phyloP scores from a whole-genome alignment of 2,888 invertebrate genomes.

The Pimpla rufipes region DNA sequence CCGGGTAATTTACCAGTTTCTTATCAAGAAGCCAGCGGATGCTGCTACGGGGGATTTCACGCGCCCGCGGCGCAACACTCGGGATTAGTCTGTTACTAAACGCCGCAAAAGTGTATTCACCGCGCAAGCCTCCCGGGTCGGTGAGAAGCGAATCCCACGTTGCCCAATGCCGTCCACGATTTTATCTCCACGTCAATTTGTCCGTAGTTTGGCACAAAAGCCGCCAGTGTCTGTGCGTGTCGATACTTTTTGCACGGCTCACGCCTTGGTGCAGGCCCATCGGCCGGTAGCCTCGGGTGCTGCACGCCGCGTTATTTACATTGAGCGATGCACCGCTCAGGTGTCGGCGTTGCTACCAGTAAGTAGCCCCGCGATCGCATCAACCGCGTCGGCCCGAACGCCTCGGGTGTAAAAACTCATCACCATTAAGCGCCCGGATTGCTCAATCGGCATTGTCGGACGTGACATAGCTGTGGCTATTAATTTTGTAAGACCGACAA shows the following conservation, averaged over 20 bases:
- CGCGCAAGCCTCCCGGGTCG: conserved; percentile 16
- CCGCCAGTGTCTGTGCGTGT: background rate
- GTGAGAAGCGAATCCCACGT: conserved; percentile 46
- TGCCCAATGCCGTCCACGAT: conserved; percentile 62
- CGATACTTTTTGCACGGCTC: conserved; percentile 26
- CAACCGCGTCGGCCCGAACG: conserved; percentile 28
- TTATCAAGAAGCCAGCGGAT: conserved; percentile 61
- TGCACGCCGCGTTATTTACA: conserved; percentile 51
- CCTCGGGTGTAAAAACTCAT: conserved; percentile 26
- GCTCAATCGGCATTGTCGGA: conserved; percentile 37
- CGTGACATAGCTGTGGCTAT: background rate
- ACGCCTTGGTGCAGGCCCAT: background rate
- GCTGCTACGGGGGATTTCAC: conserved; percentile 43
- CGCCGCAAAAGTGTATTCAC: conserved; percentile 49
- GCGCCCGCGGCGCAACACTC: conserved; percentile 30
- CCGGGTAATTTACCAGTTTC: conserved; percentile 49
- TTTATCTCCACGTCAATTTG: conserved; percentile 60
- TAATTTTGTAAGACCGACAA: background rate
- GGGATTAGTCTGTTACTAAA: conserved; percentile 60
- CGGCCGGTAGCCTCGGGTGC: conserved; percentile 11
- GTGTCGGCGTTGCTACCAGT: background rate
- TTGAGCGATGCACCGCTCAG: conserved; percentile 40
- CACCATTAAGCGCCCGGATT: conserved; percentile 1
- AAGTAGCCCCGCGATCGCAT: conserved; percentile 21
- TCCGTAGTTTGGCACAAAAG: conserved; percentile 44